These are phyloP conservation scores for Scophthalmus maximus DNA, from an alignment of 2,113 vertebrate genomes.

Conservation along the genomic window DNA sequence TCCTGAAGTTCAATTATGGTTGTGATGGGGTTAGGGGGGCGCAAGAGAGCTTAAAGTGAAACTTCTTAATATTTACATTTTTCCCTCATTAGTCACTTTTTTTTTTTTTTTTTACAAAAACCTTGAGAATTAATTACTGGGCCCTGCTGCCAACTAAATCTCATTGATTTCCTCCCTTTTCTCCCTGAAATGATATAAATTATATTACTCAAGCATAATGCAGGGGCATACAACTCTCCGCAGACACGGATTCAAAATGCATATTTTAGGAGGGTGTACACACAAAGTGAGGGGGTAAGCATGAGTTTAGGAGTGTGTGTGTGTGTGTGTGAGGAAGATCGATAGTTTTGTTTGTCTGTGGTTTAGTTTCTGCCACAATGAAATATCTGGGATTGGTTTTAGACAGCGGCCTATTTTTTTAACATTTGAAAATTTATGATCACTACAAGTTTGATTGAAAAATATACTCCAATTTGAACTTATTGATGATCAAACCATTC, in stretches of 20 bases:
- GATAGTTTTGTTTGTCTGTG: constrained; percentile 48
- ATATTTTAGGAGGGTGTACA: constrained; percentile 57
- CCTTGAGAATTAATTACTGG: constrained; percentile 78
- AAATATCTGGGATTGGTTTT: constrained; percentile 44
- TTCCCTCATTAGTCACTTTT: constrained; percentile 72
- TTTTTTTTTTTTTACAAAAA: constrained; percentile 71
- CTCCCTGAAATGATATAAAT: constrained; percentile 66
- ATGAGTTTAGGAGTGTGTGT: background rate
- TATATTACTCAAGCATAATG: constrained; percentile 69
- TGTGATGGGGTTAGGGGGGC: constrained; percentile 15
- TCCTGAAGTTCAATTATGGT: constrained; percentile 58
- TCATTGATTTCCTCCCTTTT: constrained; percentile 66
- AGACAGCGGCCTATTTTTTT: constrained; percentile 32
- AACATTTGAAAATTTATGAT: constrained; percentile 20
- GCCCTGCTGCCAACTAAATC: constrained; percentile 47
- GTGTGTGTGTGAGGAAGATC: constrained; percentile 38
- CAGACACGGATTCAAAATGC: constrained; percentile 54
- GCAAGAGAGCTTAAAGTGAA: constrained; percentile 30
- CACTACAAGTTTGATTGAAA: background rate
- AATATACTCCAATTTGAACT: constrained; percentile 14
- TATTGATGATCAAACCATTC: constrained; percentile 13
- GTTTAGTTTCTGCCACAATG: constrained; percentile 27
- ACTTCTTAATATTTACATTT: constrained; percentile 69
- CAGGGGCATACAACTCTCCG: constrained; percentile 32
- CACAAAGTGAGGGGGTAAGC: background rate